Base-by-base conservation (phyloP, 2,888 invertebrate species). In the Meandrusa payeni region DNA sequence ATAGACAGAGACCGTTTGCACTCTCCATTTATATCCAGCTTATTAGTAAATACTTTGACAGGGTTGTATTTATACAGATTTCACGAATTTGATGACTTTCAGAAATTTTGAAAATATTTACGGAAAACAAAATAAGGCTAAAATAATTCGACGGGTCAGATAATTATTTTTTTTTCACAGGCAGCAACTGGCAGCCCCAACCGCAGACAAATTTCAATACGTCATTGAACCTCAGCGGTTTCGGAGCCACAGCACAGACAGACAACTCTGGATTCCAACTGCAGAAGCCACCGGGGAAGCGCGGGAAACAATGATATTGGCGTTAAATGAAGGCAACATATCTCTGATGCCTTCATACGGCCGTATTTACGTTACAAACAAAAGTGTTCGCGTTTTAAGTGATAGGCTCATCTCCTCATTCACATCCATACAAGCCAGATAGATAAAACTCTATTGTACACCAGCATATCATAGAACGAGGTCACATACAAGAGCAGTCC, bases 231-330 rank as follows among this genome's bases (percentile, higher is more conserved):
- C 46, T 49, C 28, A 27, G 64, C 36, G 62, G 66, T n/a, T 63
- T 77, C 40, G 67, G 71, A 5, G 42, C 69, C 7, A 22, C 57
- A 0, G 48, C 67, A 1, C 56, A 75, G 1, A 56, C 61, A 2
- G 56, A 61, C 31, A 57, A 63, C 3, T 59, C 68, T 19, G 71
- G 69, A 55, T 93, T 93, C 76, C 92, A 92, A 60, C 86, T 93
- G 26, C 93, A 93, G 75, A 93, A 93, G 61, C 93, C 93, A 15
- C 93, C 93, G 46, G 85, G 85, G 2, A 94, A 94, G 71, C 82
- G 93, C 48, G 92, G 91, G 46, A 93, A 93, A 61, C 91, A 92
- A 80, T 91, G 85, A 90, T 83, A 79, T 57, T 79, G 76, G 76
- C 71, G 74, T 0, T 75, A 72, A 43, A 41, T 15, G 15, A 4